Conservation (phyloP, 1,140 invertebrate genomes). For the Parasteatoda tepidariorum region DNA sequence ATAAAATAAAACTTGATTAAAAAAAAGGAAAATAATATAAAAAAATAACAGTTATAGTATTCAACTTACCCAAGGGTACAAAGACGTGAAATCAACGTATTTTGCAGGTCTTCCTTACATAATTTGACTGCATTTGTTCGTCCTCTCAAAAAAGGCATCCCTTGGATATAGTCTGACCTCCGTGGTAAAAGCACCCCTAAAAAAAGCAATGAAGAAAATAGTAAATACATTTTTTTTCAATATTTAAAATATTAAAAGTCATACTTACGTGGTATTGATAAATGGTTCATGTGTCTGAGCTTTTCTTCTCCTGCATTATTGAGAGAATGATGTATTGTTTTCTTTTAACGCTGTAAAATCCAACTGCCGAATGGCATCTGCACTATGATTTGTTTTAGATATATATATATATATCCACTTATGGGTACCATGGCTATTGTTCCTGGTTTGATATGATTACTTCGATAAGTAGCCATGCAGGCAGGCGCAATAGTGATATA, state of each 20-base stretch:
- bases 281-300: background rate
- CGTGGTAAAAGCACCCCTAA: background rate
- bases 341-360: constrained; percentile 20
- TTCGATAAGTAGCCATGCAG: constrained; percentile 30
- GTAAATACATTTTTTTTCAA: background rate
- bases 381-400: background rate
- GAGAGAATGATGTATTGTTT: constrained; percentile 17
- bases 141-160: constrained; percentile 5
- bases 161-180: no score
- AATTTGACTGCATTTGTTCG: background rate
- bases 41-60: background rate
- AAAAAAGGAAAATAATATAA: no score
- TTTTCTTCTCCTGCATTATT: constrained; percentile 6
- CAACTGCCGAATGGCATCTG: constrained; percentile 27
- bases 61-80: constrained; percentile 26
- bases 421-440: constrained; percentile 34
- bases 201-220: background rate
- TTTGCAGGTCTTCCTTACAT: background rate
- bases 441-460: background rate
- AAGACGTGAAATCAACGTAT: background rate
- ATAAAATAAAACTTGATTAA: no score
- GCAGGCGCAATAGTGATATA: constrained; percentile 35
- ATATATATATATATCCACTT: constrained; percentile 32
- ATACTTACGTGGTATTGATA: background rate
- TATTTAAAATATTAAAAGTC: background rate